Conservation (phyloP, 1,140 invertebrate species). For the Ips nitidus region DNA sequence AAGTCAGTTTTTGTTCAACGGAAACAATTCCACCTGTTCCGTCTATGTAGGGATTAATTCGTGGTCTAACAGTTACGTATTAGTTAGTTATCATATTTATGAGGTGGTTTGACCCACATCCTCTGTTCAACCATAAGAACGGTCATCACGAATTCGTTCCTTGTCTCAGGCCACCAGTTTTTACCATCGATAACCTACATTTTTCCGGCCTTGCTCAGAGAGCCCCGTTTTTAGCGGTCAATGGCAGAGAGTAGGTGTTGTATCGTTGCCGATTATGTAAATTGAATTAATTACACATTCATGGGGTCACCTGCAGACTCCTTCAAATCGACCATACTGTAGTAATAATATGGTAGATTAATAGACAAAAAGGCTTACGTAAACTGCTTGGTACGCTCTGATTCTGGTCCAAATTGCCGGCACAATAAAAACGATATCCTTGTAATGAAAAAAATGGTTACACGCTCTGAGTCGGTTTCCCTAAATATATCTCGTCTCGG, state of each 20-base stretch:
- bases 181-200: conserved; percentile 13
- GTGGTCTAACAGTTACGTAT: no score
- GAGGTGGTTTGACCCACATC: no score
- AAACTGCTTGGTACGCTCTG: background rate
- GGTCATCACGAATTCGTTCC: no score
- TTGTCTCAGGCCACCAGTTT: background rate
- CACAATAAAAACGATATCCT: background rate
- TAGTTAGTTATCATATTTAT: no score
- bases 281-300: background rate
- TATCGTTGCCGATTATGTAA: conserved; percentile 10
- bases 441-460: background rate
- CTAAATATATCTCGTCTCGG: background rate
- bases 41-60: no score
- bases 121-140: no score
- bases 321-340: background rate
- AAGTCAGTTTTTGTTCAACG: no score
- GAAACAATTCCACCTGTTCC: no score
- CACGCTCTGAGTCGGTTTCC: background rate
- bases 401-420: background rate
- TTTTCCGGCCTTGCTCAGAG: conserved; percentile 4
- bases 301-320: background rate
- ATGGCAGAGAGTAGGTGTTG: background rate
- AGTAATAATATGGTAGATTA: no score
- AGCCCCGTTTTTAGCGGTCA: conserved; percentile 15
- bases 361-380: background rate